These are phyloP conservation scores for Sebastes minor DNA, from an alignment of 2,797 vertebrate genomes.

Conservation along the genomic window DNA sequence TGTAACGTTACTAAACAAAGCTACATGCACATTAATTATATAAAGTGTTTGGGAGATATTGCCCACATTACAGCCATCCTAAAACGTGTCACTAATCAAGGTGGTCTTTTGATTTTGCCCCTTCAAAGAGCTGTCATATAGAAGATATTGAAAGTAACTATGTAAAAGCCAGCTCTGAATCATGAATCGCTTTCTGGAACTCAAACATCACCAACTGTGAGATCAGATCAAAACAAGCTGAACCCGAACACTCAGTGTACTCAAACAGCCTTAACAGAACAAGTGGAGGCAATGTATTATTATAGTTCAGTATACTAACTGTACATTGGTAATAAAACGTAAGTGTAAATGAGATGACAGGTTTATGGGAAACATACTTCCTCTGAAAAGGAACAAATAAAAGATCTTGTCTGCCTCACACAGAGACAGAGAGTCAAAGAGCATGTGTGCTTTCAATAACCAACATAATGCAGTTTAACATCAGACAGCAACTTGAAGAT, in stretches of 20 bases:
- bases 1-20: background rate
- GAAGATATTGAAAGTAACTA: background rate
- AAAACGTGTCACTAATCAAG: background rate
- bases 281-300: slow-evolving; percentile 19
- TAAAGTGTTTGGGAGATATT: background rate
- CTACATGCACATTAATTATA: background rate
- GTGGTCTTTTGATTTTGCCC: background rate
- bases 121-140: background rate
- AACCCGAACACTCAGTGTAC: background rate
- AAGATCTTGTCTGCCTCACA: slow-evolving; percentile 43
- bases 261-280: background rate
- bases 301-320: slow-evolving; percentile 29
- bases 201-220: background rate
- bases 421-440: slow-evolving; percentile 49
- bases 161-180: background rate
- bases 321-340: slow-evolving; percentile 27
- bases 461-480: slow-evolving; percentile 45
- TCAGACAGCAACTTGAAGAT: slow-evolving; percentile 38
- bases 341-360: slow-evolving; percentile 47
- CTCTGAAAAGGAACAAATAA: slow-evolving; percentile 5
- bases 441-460: slow-evolving; percentile 61
- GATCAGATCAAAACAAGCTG: background rate
- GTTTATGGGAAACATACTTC: slow-evolving; percentile 37
- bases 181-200: background rate
- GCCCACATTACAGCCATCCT: background rate